Evolutionary conservation across 1,140 invertebrate genomes (phyloP), one percentile per base, ranked within the genome.

Genomic region (Drosophila pallidifrons): DNA sequence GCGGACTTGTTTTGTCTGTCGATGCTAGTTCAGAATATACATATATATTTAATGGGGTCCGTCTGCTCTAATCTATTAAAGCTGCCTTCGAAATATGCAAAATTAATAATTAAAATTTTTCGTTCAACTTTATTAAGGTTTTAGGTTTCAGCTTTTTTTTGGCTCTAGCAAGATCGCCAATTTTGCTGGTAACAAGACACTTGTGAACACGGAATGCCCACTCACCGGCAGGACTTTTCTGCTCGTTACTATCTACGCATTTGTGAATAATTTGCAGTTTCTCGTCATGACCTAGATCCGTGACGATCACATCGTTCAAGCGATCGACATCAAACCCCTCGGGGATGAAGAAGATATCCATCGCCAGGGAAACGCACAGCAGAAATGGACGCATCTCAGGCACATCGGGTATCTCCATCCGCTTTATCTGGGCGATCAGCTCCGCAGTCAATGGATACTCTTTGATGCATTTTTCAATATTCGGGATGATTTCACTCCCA

Each of bases 281-380:
- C 70, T 92, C 91, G 55, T 77, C 77, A 59, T 92, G 91, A 13
- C 58, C 65, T 30, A 92, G 72, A 57, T 87, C 85, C 91, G 92
- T 87, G 60, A 87, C 89, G 64, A 92, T 92, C 69, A 92, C 91
- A 61, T 90, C 90, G 49, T 88, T 88, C 63, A 92, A 60, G 43
- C 91, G 87, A 71, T 92, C 91, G 30, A 82, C 77, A 70, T 92
- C 85, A 57, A 83, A 92, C 32, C 91, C 91, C 49, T 87, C 16
- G 49, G 90, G 79, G 25, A 41, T 66, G 70, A 85, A 92, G 88
- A 92, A 92, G 41, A 92, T 79, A 15, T 73, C 85, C 75, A 91
- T 51, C 46, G 92, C 92, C 16, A 46, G 64, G 45, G 91, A 82
- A 7, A 78, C 70, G 68, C 91, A 92, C 3, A 77, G 49, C 35